These are phyloP conservation scores for Acipenser ruthenus DNA, from an alignment of 2,797 vertebrate genomes.

Conservation along the genomic window DNA sequence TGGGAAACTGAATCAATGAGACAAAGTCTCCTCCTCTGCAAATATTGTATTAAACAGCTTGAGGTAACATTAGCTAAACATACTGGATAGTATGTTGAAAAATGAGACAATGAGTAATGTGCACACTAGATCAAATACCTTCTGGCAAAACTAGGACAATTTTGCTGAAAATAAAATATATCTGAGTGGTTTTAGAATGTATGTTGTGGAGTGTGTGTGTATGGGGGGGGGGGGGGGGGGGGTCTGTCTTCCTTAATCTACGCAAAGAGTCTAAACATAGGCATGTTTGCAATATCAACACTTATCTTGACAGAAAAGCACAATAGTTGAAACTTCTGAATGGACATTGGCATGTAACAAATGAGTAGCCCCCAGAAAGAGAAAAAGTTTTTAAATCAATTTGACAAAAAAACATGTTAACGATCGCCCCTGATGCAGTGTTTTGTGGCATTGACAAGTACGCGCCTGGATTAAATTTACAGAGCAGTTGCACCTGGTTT, in stretches of 20 bases:
- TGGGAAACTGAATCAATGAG: slow-evolving; percentile 32
- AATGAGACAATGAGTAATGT: slow-evolving; percentile 32
- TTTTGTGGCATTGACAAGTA: too few relatives aligned
- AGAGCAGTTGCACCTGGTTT: too few relatives aligned
- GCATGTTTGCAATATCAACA: too few relatives aligned
- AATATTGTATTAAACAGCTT: slow-evolving; percentile 29
- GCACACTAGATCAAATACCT: slow-evolving; percentile 22
- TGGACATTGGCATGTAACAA: too few relatives aligned
- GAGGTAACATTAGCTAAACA: slow-evolving; percentile 27
- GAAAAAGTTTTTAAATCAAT: too few relatives aligned
- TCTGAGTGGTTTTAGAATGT: background rate
- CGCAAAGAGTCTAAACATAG: background rate
- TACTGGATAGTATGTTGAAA: slow-evolving; percentile 15
- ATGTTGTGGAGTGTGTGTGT: background rate
- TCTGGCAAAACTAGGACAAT: slow-evolving; percentile 41
- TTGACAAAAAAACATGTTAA: too few relatives aligned
- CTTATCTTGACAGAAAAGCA: too few relatives aligned
- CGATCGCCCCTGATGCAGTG: too few relatives aligned
- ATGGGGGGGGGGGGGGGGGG: background rate
- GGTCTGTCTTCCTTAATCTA: background rate
- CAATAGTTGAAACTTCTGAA: too few relatives aligned
- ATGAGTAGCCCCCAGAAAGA: too few relatives aligned
- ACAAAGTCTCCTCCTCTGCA: slow-evolving; percentile 20
- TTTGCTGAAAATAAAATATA: slow-evolving; percentile 27
- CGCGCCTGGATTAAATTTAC: too few relatives aligned